phyloP scores from a whole-genome alignment of 2,888 invertebrate species.

The Vannuccia rotundouncinata region DNA sequence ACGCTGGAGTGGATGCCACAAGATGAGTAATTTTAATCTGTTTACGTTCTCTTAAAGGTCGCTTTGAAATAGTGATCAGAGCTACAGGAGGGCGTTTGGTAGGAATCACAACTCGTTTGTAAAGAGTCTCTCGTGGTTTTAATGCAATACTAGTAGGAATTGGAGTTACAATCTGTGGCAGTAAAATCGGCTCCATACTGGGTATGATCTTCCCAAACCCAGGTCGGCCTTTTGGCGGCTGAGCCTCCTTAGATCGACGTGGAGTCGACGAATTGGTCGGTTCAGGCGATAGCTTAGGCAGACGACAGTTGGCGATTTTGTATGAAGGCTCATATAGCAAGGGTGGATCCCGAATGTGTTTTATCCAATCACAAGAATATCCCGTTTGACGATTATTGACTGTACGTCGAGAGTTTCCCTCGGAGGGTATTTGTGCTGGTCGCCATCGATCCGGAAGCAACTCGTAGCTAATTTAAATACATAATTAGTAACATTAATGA shows the following conservation, averaged over 20 bases:
- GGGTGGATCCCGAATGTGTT: neutral
- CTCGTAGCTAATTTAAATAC: too few species aligned
- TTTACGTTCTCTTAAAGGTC: neutral
- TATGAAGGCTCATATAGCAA: neutral
- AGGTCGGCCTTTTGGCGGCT: neutral
- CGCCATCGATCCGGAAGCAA: slow-evolving; percentile 11
- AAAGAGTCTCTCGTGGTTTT: neutral
- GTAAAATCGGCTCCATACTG: neutral
- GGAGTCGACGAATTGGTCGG: neutral
- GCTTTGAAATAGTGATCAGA: neutral
- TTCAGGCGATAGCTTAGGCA: neutral
- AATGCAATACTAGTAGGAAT: neutral
- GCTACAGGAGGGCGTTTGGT: neutral
- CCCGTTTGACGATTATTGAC: neutral
- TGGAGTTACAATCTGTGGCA: neutral
- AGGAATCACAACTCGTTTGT: neutral
- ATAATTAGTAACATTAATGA: too few species aligned
- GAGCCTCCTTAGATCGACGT: neutral
- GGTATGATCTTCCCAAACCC: neutral
- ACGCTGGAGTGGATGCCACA: neutral
- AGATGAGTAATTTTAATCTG: too few species aligned
- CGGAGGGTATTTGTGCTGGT: neutral
- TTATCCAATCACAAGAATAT: neutral
- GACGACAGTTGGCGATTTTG: neutral
- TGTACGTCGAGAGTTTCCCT: neutral